phyloP scores from a whole-genome alignment of 2,797 vertebrate genomes.

The Antrozous pallidus region DNA sequence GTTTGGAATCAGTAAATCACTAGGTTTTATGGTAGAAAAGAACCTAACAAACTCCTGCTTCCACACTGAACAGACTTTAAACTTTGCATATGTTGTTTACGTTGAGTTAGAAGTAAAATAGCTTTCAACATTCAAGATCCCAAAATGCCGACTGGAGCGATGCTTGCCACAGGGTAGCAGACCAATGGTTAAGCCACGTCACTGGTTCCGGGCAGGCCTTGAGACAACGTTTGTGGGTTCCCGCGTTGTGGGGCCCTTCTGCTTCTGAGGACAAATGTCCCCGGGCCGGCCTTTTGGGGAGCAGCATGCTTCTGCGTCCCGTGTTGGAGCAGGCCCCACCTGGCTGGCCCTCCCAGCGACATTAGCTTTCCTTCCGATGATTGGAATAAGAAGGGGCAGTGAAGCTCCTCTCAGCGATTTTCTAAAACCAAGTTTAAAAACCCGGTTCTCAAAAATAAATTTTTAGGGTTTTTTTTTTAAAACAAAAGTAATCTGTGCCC shows the following conservation, averaged over 20 bases:
- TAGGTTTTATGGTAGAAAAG: slow-evolving; percentile 4
- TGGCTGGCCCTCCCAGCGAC: neutral
- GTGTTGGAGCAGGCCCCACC: accelerated
- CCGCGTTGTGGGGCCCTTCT: neutral
- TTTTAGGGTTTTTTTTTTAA: neutral
- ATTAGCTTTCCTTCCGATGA: neutral
- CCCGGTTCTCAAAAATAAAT: neutral
- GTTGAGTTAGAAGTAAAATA: neutral
- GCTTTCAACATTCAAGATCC: neutral
- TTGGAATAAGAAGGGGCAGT: neutral
- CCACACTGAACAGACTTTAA: neutral
- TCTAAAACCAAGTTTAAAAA: neutral
- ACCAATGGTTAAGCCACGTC: neutral
- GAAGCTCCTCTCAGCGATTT: neutral
- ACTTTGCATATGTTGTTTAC: neutral
- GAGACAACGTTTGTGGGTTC: neutral
- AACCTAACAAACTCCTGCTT: neutral
- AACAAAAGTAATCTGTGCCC: neutral
- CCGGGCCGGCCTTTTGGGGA: neutral
- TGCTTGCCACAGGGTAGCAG: neutral
- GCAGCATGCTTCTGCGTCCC: neutral
- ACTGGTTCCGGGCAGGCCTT: neutral
- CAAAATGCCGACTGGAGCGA: neutral
- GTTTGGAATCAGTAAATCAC: neutral
- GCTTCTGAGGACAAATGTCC: neutral